These are phyloP conservation scores for Capreolus pygargus DNA, from an alignment of 2,113 vertebrate species.

Conservation along the genomic window DNA sequence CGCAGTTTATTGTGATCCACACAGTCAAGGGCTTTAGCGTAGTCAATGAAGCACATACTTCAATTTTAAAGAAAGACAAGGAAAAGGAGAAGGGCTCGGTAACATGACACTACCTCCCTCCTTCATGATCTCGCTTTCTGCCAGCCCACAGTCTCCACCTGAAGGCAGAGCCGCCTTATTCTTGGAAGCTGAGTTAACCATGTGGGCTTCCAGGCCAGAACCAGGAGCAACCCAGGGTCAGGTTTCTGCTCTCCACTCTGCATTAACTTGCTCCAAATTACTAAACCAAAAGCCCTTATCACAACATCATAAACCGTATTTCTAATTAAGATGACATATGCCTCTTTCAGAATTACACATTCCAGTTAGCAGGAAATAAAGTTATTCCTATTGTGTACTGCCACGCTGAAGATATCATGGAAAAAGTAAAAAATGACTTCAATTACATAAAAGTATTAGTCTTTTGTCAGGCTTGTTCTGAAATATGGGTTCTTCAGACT, in stretches of 20 bases:
- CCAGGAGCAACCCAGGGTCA: neutral
- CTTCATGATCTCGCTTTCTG: too few species aligned
- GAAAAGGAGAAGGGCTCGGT: neutral
- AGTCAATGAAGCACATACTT: neutral
- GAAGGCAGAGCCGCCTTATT: neutral
- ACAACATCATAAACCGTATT: conserved; percentile 38
- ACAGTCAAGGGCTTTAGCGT: neutral
- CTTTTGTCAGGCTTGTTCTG: conserved; percentile 20
- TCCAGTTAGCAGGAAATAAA: conserved; percentile 17
- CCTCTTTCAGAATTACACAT: conserved; percentile 46
- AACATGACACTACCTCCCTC: too few species aligned
- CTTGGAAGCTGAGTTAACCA: neutral
- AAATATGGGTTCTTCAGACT: conserved; percentile 35
- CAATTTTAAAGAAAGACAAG: neutral
- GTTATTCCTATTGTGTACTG: conserved; percentile 13
- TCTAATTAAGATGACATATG: conserved; percentile 62
- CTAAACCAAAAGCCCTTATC: conserved; percentile 37
- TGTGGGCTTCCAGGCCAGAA: neutral
- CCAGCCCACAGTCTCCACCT: neutral
- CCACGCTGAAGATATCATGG: neutral
- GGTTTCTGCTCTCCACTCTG: neutral
- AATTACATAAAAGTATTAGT: conserved; percentile 36
- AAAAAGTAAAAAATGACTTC: conserved; percentile 53
- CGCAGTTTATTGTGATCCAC: neutral
- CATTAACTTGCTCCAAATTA: conserved; percentile 19